These are phyloP conservation scores for Phalacrocorax pelagicus DNA, from an alignment of 2,113 vertebrate genomes.

Conservation along the genomic window DNA sequence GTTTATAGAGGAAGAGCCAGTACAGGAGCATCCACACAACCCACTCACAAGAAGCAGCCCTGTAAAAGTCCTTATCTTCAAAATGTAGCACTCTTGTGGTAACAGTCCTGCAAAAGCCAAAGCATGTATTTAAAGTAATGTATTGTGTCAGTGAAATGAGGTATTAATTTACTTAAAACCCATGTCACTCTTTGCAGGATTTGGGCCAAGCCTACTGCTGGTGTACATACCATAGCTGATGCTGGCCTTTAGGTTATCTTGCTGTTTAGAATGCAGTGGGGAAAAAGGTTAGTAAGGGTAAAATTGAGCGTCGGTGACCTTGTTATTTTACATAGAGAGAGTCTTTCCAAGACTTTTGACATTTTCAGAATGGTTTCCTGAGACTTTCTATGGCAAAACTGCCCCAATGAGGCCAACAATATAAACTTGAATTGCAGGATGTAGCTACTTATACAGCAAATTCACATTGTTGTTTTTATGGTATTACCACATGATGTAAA, in stretches of 20 bases:
- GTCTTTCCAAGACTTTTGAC: background rate
- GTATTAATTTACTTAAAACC: background rate
- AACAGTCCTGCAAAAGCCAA: background rate
- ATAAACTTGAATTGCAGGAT: slow-evolving; percentile 1
- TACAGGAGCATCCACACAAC: background rate
- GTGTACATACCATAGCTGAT: background rate
- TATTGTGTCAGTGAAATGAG: background rate
- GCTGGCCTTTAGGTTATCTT: background rate
- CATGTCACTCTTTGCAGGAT: background rate
- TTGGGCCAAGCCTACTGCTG: background rate
- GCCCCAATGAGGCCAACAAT: background rate
- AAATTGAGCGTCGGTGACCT: background rate
- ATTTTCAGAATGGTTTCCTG: background rate
- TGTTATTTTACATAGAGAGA: background rate
- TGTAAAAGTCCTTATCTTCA: background rate
- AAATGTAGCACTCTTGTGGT: background rate
- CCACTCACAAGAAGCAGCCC: background rate
- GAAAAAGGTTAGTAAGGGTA: background rate
- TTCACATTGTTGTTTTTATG: background rate
- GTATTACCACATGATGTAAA: background rate
- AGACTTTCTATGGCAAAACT: background rate
- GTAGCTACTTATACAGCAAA: background rate
- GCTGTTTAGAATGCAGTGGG: background rate
- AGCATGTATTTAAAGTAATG: background rate
- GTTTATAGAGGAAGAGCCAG: background rate